These are phyloP conservation scores for Polydrusus pterygomalis DNA, from an alignment of 2,888 invertebrate genomes.

Conservation along the genomic window DNA sequence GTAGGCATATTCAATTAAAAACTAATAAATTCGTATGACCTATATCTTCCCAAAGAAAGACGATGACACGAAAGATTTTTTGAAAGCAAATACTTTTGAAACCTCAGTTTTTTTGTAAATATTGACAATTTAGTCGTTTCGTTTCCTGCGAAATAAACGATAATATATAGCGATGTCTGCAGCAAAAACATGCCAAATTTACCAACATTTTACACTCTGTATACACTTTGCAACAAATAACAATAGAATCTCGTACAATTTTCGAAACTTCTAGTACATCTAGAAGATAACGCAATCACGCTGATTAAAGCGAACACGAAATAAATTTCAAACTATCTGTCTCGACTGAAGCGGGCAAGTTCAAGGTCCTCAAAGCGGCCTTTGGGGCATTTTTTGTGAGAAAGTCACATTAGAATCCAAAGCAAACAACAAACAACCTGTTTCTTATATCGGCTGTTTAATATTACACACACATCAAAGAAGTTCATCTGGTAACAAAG, in stretches of 20 bases:
- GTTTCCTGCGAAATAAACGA: no score
- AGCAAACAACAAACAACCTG: slow-evolving; percentile 10
- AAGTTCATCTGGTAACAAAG: slow-evolving; percentile 2
- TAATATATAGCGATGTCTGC: no score
- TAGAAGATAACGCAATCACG: slow-evolving; percentile 12
- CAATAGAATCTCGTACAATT: neutral
- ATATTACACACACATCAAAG: slow-evolving; percentile 18
- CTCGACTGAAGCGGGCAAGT: slow-evolving; percentile 16
- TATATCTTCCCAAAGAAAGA: no score
- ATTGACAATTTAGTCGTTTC: no score
- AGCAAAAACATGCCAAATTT: no score
- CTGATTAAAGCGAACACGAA: neutral
- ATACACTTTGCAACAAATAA: neutral
- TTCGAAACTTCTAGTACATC: neutral
- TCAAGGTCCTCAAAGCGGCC: slow-evolving; percentile 26
- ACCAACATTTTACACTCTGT: no score
- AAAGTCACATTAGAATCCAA: slow-evolving; percentile 5
- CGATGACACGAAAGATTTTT: no score
- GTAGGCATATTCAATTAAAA: no score
- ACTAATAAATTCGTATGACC: no score
- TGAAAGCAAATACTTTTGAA: no score
- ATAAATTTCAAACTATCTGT: slow-evolving; percentile 14
- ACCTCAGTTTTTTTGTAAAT: no score
- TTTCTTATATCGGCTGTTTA: neutral
- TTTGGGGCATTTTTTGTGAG: slow-evolving; percentile 19